Evolutionary conservation across 2,888 invertebrate genomes (phyloP).

Genomic region (Steinernema carpocapsae): DNA sequence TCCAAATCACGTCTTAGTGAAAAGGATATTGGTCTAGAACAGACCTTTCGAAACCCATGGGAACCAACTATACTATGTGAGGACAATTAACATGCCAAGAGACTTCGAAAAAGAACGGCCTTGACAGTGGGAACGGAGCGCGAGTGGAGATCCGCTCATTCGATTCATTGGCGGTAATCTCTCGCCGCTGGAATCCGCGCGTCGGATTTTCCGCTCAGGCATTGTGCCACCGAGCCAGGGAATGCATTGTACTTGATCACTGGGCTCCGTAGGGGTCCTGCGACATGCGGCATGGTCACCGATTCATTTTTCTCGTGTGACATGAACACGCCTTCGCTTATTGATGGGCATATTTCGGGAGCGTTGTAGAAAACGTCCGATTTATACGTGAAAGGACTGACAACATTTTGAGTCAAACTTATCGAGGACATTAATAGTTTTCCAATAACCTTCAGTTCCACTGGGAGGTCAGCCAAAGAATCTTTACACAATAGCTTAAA

Average conservation of each 20-base stretch:
- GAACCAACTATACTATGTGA: background rate
- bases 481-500: background rate
- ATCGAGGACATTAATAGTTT: background rate
- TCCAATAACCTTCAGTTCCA: no score
- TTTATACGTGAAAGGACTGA: background rate
- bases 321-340: no score
- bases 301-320: background rate
- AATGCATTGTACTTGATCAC: constrained; percentile 10
- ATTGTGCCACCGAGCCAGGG: constrained; percentile 15
- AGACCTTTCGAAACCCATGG: background rate
- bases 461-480: no score
- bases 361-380: no score
- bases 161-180: background rate
- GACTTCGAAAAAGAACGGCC: constrained; percentile 26
- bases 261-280: constrained; percentile 22
- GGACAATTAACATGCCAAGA: constrained; percentile 28
- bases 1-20: background rate
- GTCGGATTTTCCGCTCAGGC: constrained; percentile 23
- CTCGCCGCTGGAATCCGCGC: constrained; percentile 21
- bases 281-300: constrained; percentile 11
- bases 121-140: background rate
- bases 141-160: constrained; percentile 28
- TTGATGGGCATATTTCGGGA: no score
- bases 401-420: background rate
- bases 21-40: background rate